A percentile compares a stretch with the other conserved stretches of the same genome.
Conservation (phyloP, 2,113 vertebrate species). For the Lutjanus erythropterus region DNA sequence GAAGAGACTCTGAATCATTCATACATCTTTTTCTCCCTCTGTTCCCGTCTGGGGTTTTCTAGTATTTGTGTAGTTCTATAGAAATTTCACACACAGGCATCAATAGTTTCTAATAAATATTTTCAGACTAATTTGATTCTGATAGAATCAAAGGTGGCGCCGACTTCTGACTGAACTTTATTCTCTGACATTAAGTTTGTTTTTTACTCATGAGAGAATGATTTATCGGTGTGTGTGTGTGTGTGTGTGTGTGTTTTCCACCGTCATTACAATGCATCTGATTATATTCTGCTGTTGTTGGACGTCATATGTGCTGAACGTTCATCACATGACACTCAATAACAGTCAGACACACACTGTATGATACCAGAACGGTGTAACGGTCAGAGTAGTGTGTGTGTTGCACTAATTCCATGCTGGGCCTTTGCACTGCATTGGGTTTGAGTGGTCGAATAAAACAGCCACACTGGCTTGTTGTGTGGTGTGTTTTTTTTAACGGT, state of each 20-base stretch:
- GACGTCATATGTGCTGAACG: slow-evolving; percentile 10
- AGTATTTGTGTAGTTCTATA: neutral
- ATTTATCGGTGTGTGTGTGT: neutral
- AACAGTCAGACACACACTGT: neutral
- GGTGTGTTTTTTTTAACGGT: slow-evolving; percentile 35
- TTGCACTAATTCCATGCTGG: slow-evolving; percentile 41
- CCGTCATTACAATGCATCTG: slow-evolving; percentile 21
- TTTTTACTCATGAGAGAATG: slow-evolving; percentile 1
- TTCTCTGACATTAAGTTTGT: slow-evolving; percentile 21
- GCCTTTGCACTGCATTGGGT: slow-evolving; percentile 41
- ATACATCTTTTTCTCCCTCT: neutral
- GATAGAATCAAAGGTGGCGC: slow-evolving; percentile 3
- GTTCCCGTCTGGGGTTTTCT: neutral
- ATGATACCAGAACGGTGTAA: neutral
- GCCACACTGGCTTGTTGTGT: slow-evolving; percentile 12
- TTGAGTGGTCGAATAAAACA: neutral
- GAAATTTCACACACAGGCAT: neutral
- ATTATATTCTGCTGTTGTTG: slow-evolving; percentile 25
- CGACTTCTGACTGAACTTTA: neutral
- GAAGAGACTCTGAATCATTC: slow-evolving; percentile 13
- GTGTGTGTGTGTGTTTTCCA: slow-evolving; percentile 14
- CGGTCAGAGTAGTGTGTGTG: slow-evolving; percentile 6
- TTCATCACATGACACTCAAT: slow-evolving; percentile 40
- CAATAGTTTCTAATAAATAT: neutral
- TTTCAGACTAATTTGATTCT: slow-evolving; percentile 18